Base-by-base conservation (phyloP, 2,113 vertebrate genomes). In the Gopherus flavomarginatus region DNA sequence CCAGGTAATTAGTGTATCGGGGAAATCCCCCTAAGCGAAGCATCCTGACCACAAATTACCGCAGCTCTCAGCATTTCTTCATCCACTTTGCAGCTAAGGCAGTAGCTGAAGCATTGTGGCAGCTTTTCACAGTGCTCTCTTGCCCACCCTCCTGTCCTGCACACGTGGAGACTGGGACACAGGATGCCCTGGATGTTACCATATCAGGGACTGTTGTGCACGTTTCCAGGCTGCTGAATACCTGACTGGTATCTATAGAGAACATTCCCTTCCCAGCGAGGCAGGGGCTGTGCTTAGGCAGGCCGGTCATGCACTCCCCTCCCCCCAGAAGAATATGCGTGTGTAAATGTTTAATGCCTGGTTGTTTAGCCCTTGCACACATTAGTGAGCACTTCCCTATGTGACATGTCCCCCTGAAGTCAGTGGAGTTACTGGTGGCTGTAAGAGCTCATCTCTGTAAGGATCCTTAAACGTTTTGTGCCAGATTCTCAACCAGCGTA, bases 321-420 rank as follows among this genome's bases (percentile, higher is more conserved):
- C 29, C 59, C 29, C 29, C 35, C 35, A n/a, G 72, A 77, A 42
- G 38, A 24, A 77, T 77, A 44, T 12, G 21, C 13, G 21, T 42
- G n/a, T 77, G 38, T 26, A 44, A 77, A 44, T 16, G 8, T 65
- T 65, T n/a, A n/a, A 16, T 17, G 38, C 42, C 22, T 1, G 11
- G 38, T 7, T 77, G 38, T 44, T 6, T 26, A 42, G 11, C 42
- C 72, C 38, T 42, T 44, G 72, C 42, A 44, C 22, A 44, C 22
- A 5, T 44, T 44, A 42, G 22, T 44, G 72, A 77, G 72, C 38
- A 6, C n/a, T 26, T 77, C 42, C 22, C 24, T 11, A 77, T 3
- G 38, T 77, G 38, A 26, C 21, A 77, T 0, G 0, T 35, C 85
- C 35, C 44, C 4, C 0, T 49, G 22, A 8, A 50, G 27, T 5